Conservation (phyloP, 2,797 vertebrate species). For the Sylvia borin region DNA sequence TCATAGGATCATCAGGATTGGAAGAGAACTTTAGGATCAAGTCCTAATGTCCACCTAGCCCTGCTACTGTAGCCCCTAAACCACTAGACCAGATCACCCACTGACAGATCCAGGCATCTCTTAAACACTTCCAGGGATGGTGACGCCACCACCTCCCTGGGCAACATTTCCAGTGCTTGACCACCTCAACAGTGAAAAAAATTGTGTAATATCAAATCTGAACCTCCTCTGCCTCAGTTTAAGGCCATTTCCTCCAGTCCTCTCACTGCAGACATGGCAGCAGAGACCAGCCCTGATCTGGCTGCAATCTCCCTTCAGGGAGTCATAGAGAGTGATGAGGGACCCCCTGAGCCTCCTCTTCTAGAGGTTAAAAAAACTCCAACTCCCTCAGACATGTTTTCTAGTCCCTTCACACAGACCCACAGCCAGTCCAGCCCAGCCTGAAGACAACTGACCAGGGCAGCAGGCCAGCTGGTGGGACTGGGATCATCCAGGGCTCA, state of each 20-base stretch:
- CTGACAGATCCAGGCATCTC: not conserved
- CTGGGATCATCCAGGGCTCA: not conserved
- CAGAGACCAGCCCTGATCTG: fast-evolving
- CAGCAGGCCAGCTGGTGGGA: not conserved
- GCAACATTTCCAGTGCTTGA: not conserved
- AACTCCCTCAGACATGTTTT: not conserved
- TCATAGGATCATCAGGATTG: not conserved
- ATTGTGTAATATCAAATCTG: not conserved
- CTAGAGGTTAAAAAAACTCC: not conserved
- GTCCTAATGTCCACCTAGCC: fast-evolving
- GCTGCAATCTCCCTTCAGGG: not conserved
- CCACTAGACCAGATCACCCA: not conserved
- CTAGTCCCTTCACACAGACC: not conserved
- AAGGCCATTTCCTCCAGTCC: not conserved
- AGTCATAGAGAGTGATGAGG: fast-evolving
- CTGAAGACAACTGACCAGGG: not conserved
- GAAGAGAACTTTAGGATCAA: not conserved
- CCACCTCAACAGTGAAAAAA: not conserved
- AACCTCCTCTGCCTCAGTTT: not conserved
- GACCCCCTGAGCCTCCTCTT: fast-evolving
- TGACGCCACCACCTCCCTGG: not conserved
- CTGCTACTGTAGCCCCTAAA: not conserved
- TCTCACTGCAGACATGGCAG: not conserved
- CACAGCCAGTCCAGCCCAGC: not conserved
- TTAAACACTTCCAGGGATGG: not conserved